A percentile compares a stretch with the other conserved stretches of the same genome.
Conservation (phyloP, 1,140 invertebrate species). For the Hesperophylax magnus region DNA sequence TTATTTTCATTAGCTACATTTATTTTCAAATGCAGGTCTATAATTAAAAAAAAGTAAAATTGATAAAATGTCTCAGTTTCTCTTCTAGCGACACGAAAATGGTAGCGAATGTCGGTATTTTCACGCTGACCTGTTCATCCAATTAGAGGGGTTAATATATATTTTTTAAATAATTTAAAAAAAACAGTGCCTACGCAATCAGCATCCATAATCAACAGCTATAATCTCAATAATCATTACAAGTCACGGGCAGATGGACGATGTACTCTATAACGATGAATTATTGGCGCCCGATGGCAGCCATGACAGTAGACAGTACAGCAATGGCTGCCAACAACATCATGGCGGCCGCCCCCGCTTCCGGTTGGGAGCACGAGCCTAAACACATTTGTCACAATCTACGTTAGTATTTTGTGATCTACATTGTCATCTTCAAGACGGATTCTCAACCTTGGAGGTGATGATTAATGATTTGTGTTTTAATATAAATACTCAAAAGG, state of each 20-base stretch:
- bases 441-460: slow-evolving; percentile 21
- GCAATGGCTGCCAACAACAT: slow-evolving; percentile 15
- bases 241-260: slow-evolving; percentile 17
- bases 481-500: too few relatives aligned
- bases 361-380: slow-evolving; percentile 46
- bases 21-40: too few relatives aligned
- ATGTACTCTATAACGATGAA: slow-evolving; percentile 20
- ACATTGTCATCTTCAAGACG: slow-evolving; percentile 17
- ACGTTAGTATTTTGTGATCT: slow-evolving; percentile 31
- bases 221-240: too few relatives aligned
- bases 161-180: too few relatives aligned
- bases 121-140: too few relatives aligned
- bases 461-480: neutral
- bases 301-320: slow-evolving; percentile 24
- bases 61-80: too few relatives aligned
- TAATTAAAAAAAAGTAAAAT: too few relatives aligned
- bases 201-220: neutral
- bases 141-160: too few relatives aligned
- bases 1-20: too few relatives aligned
- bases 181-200: neutral
- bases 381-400: slow-evolving; percentile 37
- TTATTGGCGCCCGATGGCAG: slow-evolving; percentile 36
- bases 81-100: too few relatives aligned
- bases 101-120: too few relatives aligned
- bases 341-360: slow-evolving; percentile 51